Evolutionary conservation across 2,797 vertebrate genomes (phyloP).

Genomic region (Echiichthys vipera): DNA sequence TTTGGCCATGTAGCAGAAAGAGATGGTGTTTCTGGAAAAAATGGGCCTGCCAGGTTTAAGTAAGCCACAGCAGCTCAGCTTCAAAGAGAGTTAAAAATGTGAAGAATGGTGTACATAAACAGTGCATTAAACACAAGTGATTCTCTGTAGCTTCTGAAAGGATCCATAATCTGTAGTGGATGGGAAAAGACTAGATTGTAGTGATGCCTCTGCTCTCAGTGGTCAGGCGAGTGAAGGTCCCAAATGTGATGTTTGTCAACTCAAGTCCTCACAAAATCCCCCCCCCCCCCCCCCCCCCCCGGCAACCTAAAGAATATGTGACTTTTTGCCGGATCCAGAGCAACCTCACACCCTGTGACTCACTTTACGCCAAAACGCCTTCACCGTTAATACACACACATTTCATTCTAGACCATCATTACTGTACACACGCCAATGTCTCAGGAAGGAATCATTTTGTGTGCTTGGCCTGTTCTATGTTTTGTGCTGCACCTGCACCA

Average conservation of each 20-base stretch:
- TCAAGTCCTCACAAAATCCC: slow-evolving; percentile 50
- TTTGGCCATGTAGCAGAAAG: slow-evolving; percentile 73
- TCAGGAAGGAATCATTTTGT: slow-evolving; percentile 86
- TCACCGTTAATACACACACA: slow-evolving; percentile 68
- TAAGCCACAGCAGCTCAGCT: slow-evolving; percentile 37
- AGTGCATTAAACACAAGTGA: slow-evolving; percentile 71
- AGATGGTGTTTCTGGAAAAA: slow-evolving; percentile 53
- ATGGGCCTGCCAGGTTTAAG: slow-evolving; percentile 25
- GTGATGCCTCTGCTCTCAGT: slow-evolving; percentile 44
- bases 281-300: too few relatives aligned
- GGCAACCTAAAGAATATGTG: slow-evolving; percentile 62
- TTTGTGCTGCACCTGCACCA: slow-evolving; percentile 77
- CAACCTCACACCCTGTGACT: slow-evolving; percentile 76
- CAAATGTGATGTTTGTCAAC: slow-evolving; percentile 65
- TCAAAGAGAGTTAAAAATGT: slow-evolving; percentile 69
- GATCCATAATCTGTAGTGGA: slow-evolving; percentile 47
- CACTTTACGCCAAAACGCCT: slow-evolving; percentile 81
- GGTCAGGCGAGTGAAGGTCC: slow-evolving; percentile 66
- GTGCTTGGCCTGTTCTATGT: slow-evolving; percentile 79
- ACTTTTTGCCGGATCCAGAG: slow-evolving; percentile 68
- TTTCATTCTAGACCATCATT: slow-evolving; percentile 71
- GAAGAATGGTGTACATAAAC: slow-evolving; percentile 75
- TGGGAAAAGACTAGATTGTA: slow-evolving; percentile 56
- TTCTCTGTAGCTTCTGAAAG: slow-evolving; percentile 59
- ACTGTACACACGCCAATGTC: slow-evolving; percentile 82